Base-by-base conservation (phyloP, 2,113 vertebrate genomes). In the Riparia riparia region DNA sequence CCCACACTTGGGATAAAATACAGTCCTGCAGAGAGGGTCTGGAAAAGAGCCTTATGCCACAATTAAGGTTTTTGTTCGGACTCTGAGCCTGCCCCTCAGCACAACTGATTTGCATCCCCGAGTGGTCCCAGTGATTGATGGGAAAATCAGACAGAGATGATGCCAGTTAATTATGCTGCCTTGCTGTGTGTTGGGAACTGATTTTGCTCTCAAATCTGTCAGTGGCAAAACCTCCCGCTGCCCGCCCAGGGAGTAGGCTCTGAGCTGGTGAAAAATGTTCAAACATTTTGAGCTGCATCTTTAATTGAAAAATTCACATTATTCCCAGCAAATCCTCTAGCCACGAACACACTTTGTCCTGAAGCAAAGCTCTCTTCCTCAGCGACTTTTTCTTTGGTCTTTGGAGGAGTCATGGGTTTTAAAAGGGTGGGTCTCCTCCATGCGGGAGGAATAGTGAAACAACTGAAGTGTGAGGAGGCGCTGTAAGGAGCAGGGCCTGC, bases 1-100 rank as follows among this genome's bases (percentile, higher is more conserved):
- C 70, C 63, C 92, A 42, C 39, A 61, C 79, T 70, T 72, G 6
- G 69, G 65, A 72, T 83, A 86, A 95, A 93, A 93, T 60, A 92
- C 72, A 72, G 76, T 65, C 81, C 53, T 84, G 50, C 77, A 91
- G 66, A 92, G 49, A 93, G 57, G 56, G 86, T 72, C 90, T 94
- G 81, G 85, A 95, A 95, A 90, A 91, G 68, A 92, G 82, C 87
- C 82, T 94, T 86, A 41, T 49, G 86, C 74, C 73, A 93, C 71
- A 93, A 82, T 96, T 92, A 51, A 76, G 82, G 84, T 73, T 96
- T 95, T 96, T 96, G 90, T 96, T 82, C 90, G 81, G 82, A 90
- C 82, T 74, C 41, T 56, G 79, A 73, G 86, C 69, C 73, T 92
- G 92, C 88, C 88, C 76, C 80, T 94, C 82, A 80, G 82, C 16